Conservation (phyloP, 2,888 invertebrate genomes). For the Parascotia fuliginaria region DNA sequence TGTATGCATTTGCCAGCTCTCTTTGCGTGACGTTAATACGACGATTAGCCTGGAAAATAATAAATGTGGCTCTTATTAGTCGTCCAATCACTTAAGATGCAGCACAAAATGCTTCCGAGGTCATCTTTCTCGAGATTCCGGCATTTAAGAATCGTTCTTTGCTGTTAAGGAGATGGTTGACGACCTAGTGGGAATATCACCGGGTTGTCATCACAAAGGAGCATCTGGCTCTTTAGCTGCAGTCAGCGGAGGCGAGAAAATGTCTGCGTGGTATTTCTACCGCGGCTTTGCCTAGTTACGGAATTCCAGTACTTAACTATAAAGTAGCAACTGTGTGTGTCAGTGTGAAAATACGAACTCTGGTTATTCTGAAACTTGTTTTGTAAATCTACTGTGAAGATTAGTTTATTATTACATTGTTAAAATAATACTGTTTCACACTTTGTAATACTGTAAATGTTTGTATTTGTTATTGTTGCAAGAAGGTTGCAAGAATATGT, state of each 20-base stretch:
- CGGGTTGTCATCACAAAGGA: conserved; percentile 28
- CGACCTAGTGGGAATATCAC: conserved; percentile 21
- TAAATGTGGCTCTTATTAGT: conserved; percentile 20
- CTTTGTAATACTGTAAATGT: conserved; percentile 34
- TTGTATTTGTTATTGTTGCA: conserved; percentile 35
- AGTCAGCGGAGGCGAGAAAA: conserved; percentile 28
- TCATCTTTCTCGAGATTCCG: conserved; percentile 26
- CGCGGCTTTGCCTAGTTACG: conserved; percentile 25
- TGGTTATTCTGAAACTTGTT: conserved; percentile 11
- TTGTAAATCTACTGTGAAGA: conserved; percentile 17
- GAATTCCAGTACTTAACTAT: conserved; percentile 38
- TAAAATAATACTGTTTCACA: conserved; percentile 16
- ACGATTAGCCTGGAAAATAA: conserved; percentile 22
- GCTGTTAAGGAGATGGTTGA: conserved; percentile 32
- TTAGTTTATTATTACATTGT: conserved; percentile 10
- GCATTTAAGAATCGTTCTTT: conserved; percentile 16
- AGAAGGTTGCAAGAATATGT: conserved; percentile 46
- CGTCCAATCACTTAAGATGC: conserved; percentile 25
- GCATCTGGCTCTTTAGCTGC: conserved; percentile 24
- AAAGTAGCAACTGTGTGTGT: conserved; percentile 51
- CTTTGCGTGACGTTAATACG: conserved; percentile 11
- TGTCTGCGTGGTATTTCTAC: conserved; percentile 34
- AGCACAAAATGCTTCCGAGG: conserved; percentile 18
- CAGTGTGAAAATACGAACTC: conserved; percentile 30
- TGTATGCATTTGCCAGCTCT: conserved; percentile 20